Percentiles rank a stretch among this genome's conserved stretches.
These are phyloP conservation scores for Takifugu bimaculatus DNA, from an alignment of 2,113 vertebrate species.

Conservation along the genomic window DNA sequence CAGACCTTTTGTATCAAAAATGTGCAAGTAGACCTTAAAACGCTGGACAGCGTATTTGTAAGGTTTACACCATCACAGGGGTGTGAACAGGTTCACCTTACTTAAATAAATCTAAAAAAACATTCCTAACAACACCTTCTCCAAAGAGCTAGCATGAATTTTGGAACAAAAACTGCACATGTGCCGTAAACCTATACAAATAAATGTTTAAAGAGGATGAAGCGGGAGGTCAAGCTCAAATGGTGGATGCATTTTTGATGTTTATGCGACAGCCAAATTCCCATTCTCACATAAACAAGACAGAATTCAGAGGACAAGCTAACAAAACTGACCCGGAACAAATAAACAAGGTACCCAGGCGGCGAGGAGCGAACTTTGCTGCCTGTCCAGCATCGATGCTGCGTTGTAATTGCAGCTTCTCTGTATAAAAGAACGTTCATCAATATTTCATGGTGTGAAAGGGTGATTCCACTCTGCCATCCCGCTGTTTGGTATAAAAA, in stretches of 20 bases:
- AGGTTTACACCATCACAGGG: background rate
- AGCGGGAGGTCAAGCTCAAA: background rate
- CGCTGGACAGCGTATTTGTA: too few relatives aligned
- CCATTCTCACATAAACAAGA: background rate
- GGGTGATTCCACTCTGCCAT: constrained; percentile 31
- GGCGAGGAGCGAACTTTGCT: background rate
- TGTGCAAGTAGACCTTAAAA: background rate
- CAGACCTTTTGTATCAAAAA: background rate
- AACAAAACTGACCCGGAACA: background rate
- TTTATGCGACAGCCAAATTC: background rate
- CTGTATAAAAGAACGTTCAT: constrained; percentile 20
- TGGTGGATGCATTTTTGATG: background rate
- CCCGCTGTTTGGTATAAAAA: constrained; percentile 36
- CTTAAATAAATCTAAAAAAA: too few relatives aligned
- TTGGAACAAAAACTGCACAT: too few relatives aligned
- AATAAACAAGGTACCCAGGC: background rate
- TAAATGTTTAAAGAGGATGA: background rate
- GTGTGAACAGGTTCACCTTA: background rate
- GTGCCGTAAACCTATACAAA: too few relatives aligned
- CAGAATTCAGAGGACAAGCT: too few relatives aligned
- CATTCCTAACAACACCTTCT: too few relatives aligned
- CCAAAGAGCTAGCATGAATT: too few relatives aligned
- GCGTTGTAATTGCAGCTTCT: background rate
- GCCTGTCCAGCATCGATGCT: background rate
- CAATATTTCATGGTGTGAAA: constrained; percentile 50